phyloP scores from a whole-genome alignment of 2,797 vertebrate species.

The Podarcis siculus region DNA sequence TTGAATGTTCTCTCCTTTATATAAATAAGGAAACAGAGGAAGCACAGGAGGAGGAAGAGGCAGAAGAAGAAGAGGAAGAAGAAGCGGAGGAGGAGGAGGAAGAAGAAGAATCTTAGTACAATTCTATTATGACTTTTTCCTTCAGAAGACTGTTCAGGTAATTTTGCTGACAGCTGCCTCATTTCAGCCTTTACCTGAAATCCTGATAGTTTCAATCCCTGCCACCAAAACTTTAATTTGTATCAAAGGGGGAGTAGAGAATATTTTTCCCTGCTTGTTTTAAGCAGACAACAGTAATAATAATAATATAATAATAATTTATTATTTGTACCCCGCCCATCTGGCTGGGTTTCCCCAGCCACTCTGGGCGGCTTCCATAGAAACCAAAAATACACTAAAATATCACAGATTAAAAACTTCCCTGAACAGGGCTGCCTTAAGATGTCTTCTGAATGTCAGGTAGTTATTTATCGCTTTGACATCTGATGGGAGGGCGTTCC shows the following conservation, averaged over 20 bases:
- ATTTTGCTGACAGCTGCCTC: background rate
- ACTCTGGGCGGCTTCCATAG: too few relatives aligned
- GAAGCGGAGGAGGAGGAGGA: constrained; percentile 36
- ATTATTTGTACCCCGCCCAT: too few relatives aligned
- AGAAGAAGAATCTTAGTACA: constrained; percentile 70
- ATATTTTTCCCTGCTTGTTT: background rate
- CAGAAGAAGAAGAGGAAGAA: constrained; percentile 21
- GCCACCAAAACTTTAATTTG: too few relatives aligned
- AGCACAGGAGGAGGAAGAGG: background rate
- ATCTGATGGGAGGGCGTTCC: too few relatives aligned
- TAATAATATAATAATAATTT: too few relatives aligned
- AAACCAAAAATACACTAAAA: too few relatives aligned
- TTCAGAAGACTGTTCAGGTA: constrained; percentile 73
- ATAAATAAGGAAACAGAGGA: constrained; percentile 32
- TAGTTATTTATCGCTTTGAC: too few relatives aligned
- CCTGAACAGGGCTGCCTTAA: too few relatives aligned
- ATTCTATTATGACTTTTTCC: constrained; percentile 33
- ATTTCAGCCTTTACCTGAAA: constrained; percentile 3
- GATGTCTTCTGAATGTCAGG: too few relatives aligned
- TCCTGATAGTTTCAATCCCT: background rate
- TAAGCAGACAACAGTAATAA: background rate
- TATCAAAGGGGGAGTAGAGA: background rate
- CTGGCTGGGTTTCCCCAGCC: too few relatives aligned
- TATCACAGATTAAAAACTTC: too few relatives aligned
- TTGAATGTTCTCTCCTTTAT: constrained; percentile 25